A percentile compares a stretch with the other conserved stretches of the same genome.
Conservation (phyloP, 2,888 invertebrate species). For the Lamellibrachia satsuma region DNA sequence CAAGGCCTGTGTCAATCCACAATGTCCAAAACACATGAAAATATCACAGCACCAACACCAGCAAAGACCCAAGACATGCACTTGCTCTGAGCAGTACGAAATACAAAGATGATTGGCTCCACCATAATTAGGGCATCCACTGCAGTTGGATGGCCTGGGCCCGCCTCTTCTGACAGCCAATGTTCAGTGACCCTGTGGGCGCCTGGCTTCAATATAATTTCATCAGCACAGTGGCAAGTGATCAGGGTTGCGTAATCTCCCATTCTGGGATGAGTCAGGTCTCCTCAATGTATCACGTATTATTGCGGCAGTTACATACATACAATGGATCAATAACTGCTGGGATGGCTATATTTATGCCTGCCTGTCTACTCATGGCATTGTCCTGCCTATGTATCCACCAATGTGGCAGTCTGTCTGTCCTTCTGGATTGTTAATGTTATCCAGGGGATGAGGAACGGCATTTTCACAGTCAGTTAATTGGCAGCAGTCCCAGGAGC, state of each 20-base stretch:
- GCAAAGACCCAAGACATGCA: not conserved
- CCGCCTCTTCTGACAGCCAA: not conserved
- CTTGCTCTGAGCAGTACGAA: not conserved
- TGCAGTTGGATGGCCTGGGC: not conserved
- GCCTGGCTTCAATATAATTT: not conserved
- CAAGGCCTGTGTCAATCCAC: not conserved
- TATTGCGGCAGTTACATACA: not conserved
- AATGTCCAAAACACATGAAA: not conserved
- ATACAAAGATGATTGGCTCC: not conserved
- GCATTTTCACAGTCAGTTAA: not conserved
- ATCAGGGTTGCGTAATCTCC: not conserved
- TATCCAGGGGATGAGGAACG: not conserved
- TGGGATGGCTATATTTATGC: not conserved
- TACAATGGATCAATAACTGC: not conserved
- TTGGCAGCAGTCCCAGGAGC: not conserved
- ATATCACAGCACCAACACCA: not conserved
- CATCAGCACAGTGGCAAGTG: constrained; percentile 1
- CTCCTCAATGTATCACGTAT: not conserved
- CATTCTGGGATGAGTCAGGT: not conserved
- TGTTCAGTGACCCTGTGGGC: not conserved
- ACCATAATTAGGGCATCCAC: constrained; percentile 10
- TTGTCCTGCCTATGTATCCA: not conserved
- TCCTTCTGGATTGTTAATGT: not conserved
- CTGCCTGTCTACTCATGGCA: not conserved
- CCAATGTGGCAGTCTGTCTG: not conserved